Evolutionary conservation across 2,113 vertebrate species (phyloP).

Genomic region (Mus pahari): DNA sequence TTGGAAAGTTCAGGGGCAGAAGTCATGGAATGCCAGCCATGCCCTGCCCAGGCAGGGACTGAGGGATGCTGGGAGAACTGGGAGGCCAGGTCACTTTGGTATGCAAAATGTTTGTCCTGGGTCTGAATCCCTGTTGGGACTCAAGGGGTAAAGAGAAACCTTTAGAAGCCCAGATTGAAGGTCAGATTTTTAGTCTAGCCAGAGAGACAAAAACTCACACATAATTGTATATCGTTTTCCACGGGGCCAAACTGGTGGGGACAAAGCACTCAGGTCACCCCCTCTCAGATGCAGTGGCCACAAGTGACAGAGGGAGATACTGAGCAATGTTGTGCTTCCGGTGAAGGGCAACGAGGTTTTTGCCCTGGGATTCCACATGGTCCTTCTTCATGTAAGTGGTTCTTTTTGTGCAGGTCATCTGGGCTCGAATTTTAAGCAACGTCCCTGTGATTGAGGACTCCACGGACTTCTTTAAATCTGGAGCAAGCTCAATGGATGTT

Average conservation of each 20-base stretch:
- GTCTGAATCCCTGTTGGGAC: neutral
- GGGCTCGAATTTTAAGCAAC: slow-evolving; percentile 91
- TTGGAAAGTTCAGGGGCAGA: too few species aligned
- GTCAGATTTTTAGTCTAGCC: neutral
- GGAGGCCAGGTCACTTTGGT: too few species aligned
- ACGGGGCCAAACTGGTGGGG: neutral
- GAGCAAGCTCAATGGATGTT: slow-evolving; percentile 92
- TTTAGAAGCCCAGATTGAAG: neutral
- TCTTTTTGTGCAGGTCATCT: slow-evolving; percentile 85
- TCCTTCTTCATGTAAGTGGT: neutral
- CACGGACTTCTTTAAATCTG: slow-evolving; percentile 93
- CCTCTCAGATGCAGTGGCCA: neutral
- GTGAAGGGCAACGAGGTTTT: neutral
- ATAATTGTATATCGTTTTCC: neutral
- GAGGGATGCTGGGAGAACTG: too few species aligned
- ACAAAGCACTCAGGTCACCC: neutral
- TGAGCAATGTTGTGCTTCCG: neutral
- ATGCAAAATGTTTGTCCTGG: too few species aligned
- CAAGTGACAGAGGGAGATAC: neutral
- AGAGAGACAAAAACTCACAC: neutral
- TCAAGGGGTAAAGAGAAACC: neutral
- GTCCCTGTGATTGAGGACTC: slow-evolving; percentile 87
- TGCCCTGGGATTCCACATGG: neutral
- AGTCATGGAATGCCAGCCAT: too few species aligned
- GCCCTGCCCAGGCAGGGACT: too few species aligned